A percentile compares a stretch with the other conserved stretches of the same genome.
Evolutionary conservation across 2,113 vertebrate species (phyloP).

Genomic region (Rhinoptilus africanus): DNA sequence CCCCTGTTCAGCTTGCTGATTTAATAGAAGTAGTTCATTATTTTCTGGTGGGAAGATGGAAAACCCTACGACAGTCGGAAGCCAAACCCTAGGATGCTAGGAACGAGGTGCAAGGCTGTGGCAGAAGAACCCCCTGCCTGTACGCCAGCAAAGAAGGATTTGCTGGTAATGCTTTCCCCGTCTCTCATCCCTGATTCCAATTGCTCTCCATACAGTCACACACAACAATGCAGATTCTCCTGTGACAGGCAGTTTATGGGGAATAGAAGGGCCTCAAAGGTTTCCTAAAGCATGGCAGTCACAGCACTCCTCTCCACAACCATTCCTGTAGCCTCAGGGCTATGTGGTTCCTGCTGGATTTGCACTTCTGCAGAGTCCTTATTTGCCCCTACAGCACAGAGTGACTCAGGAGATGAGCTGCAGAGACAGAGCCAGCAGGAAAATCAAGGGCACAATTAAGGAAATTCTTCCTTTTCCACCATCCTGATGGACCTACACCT

Average conservation of each 20-base stretch:
- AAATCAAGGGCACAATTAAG: background rate
- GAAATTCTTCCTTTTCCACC: background rate
- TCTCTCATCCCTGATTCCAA: background rate
- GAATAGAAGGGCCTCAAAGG: background rate
- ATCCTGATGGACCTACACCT: background rate
- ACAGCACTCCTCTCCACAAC: background rate
- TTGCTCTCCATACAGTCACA: background rate
- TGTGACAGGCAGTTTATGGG: background rate
- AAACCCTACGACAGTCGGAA: background rate
- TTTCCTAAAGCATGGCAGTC: background rate
- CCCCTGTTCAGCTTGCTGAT: background rate
- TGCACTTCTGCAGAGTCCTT: background rate
- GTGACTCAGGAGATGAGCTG: background rate
- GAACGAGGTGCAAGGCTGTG: accelerated
- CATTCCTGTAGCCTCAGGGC: background rate
- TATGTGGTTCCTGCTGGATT: background rate
- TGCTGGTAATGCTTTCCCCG: background rate
- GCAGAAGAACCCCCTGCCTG: background rate
- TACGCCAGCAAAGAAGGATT: background rate
- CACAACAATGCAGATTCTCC: too few species aligned
- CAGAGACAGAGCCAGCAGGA: background rate
- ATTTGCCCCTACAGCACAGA: accelerated
- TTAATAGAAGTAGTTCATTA: background rate
- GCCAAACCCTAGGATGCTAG: background rate
- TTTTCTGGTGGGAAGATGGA: background rate